These are phyloP conservation scores for Apis cerana DNA, from an alignment of 1,140 invertebrate species.

Conservation along the genomic window DNA sequence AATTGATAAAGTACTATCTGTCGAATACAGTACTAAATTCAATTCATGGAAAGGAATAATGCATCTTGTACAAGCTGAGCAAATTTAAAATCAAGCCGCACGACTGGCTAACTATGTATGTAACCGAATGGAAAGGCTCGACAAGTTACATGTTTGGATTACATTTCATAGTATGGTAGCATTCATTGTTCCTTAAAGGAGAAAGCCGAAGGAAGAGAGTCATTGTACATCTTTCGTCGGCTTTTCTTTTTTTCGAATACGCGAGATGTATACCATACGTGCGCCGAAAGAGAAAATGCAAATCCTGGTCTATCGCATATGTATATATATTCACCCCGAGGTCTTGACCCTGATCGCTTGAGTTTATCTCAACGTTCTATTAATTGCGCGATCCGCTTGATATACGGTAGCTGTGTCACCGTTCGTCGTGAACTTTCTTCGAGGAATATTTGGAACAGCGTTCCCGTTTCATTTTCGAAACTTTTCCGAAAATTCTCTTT, in stretches of 20 bases:
- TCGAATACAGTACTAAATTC: too few species aligned
- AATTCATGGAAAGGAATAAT: not conserved
- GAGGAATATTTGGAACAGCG: too few species aligned
- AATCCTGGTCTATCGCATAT: too few species aligned
- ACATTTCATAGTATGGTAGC: conserved; percentile 6
- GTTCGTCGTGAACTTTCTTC: not conserved
- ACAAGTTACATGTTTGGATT: not conserved
- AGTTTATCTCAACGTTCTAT: not conserved
- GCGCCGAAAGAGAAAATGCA: conserved; percentile 36
- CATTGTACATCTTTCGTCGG: conserved; percentile 15
- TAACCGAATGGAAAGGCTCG: not conserved
- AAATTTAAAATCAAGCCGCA: too few species aligned
- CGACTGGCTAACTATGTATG: too few species aligned
- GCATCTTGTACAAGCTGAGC: not conserved
- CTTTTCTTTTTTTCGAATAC: conserved; percentile 1
- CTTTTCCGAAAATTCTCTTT: not conserved
- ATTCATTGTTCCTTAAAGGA: conserved; percentile 20
- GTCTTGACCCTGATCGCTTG: conserved; percentile 6
- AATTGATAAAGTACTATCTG: too few species aligned
- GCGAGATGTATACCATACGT: not conserved
- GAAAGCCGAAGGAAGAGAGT: conserved; percentile 31
- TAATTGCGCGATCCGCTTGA: not conserved
- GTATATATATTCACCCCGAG: not conserved
- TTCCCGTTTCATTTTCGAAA: not conserved
- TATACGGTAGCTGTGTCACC: not conserved